These are phyloP conservation scores for Brachyhypopomus occidentalis DNA, from an alignment of 2,113 vertebrate genomes.

Conservation along the genomic window DNA sequence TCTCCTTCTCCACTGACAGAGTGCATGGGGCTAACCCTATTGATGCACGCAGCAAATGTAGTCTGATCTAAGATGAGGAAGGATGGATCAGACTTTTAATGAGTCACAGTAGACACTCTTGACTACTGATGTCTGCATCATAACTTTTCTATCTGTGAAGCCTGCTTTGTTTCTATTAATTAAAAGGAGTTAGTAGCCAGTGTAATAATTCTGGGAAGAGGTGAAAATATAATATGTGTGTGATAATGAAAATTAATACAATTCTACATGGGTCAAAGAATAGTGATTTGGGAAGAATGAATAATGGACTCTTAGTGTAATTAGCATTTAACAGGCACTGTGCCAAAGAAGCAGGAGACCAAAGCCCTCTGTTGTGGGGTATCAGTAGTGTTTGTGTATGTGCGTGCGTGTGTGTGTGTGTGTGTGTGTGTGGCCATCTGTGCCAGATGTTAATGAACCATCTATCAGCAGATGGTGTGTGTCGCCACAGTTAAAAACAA, in stretches of 20 bases:
- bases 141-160: too few species aligned
- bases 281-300: neutral
- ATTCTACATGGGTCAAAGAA: neutral
- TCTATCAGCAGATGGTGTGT: slow-evolving; percentile 69
- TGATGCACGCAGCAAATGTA: neutral
- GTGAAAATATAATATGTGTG: neutral
- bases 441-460: slow-evolving; percentile 55
- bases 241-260: neutral
- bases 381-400: slow-evolving; percentile 13
- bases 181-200: neutral
- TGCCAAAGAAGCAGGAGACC: slow-evolving; percentile 13
- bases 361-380: neutral
- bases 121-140: too few species aligned
- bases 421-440: slow-evolving; percentile 47
- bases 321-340: neutral
- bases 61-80: neutral
- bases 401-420: slow-evolving; percentile 15
- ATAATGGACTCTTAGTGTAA: slow-evolving; percentile 12
- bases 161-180: too few species aligned
- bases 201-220: neutral
- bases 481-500: slow-evolving; percentile 50
- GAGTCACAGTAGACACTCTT: too few species aligned
- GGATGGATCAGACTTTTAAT: neutral
- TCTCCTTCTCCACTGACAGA: neutral
- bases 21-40: too few species aligned